phyloP scores from a whole-genome alignment of 2,888 invertebrate genomes.

The Clepsis dumicolana region DNA sequence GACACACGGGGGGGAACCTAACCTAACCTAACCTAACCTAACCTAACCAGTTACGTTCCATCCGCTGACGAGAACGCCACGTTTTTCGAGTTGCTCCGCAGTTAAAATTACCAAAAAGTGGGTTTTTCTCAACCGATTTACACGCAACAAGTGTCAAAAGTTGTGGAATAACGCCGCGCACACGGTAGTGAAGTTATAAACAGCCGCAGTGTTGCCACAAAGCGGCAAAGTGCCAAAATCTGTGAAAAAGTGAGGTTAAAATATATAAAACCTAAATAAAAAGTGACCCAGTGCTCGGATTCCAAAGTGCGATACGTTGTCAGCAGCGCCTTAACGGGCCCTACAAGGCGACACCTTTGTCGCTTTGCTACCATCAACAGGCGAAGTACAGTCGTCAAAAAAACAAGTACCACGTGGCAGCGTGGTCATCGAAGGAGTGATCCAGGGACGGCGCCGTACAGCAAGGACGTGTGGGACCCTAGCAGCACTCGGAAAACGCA shows the following conservation, averaged over 20 bases:
- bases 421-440: not conserved
- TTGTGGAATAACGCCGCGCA: too few relatives aligned
- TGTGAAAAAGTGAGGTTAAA: not conserved
- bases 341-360: not conserved
- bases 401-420: too few relatives aligned
- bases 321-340: not conserved
- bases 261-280: not conserved
- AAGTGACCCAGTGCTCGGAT: not conserved
- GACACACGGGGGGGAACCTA: too few relatives aligned
- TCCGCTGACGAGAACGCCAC: not conserved
- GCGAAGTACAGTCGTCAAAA: too few relatives aligned
- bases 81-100: not conserved
- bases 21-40: slow-evolving; percentile 18
- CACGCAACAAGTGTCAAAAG: too few relatives aligned
- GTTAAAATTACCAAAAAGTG: not conserved
- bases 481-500: too few relatives aligned
- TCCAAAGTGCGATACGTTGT: not conserved
- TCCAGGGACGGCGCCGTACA: too few relatives aligned
- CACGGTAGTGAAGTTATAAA: too few relatives aligned
- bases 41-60: not conserved
- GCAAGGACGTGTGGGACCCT: too few relatives aligned
- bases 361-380: not conserved
- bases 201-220: too few relatives aligned
- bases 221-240: too few relatives aligned
- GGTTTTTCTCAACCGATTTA: too few relatives aligned